These are phyloP conservation scores for Zaprionus bogoriensis DNA, from an alignment of 2,888 invertebrate species.

Conservation along the genomic window DNA sequence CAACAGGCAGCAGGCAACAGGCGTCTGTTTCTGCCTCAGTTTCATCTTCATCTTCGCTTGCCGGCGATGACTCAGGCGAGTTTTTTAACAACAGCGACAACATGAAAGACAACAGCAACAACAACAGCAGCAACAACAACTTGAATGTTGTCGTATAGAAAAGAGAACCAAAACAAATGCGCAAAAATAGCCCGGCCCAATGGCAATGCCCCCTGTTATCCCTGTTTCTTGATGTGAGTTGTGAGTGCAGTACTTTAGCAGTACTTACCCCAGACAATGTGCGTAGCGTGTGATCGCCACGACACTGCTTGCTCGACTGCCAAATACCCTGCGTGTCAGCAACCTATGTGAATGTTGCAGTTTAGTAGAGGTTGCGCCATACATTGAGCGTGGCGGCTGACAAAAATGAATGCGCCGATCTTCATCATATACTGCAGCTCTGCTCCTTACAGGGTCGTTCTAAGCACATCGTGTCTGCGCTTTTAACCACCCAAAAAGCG, in stretches of 20 bases:
- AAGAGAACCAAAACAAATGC: conserved; percentile 72
- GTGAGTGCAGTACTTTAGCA: too few species aligned
- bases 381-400: too few species aligned
- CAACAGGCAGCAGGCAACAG: conserved; percentile 27
- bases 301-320: background rate
- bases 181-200: conserved; percentile 59
- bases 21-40: conserved; percentile 33
- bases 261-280: conserved; percentile 22
- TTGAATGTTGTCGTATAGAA: conserved; percentile 51
- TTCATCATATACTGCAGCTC: too few species aligned
- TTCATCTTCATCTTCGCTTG: conserved; percentile 8
- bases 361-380: too few species aligned
- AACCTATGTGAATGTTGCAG: too few species aligned
- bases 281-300: background rate
- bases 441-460: too few species aligned
- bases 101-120: conserved; percentile 1
- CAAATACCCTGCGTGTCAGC: background rate
- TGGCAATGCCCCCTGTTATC: conserved; percentile 29
- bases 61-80: conserved; percentile 41
- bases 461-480: too few species aligned
- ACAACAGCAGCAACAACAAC: conserved; percentile 4
- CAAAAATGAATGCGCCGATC: too few species aligned
- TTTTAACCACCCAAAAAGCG: background rate
- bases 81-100: conserved; percentile 6
- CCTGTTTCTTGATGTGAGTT: background rate